A percentile compares a stretch with the other conserved stretches of the same genome.
Evolutionary conservation across 2,888 invertebrate genomes (phyloP).

Genomic region (Lathronympha strigana): DNA sequence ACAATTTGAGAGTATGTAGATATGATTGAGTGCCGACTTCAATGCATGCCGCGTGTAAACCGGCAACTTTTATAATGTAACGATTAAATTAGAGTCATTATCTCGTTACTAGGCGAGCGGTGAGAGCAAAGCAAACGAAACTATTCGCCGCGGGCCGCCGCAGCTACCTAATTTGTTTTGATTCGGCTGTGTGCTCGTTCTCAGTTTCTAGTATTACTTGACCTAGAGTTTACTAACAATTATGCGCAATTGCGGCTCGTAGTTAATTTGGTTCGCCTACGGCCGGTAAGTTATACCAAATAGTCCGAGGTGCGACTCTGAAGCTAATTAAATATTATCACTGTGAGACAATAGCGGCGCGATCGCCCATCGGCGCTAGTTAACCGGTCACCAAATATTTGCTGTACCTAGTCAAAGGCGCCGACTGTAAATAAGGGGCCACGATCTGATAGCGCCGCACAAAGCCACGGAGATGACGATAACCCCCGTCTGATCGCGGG

Average conservation of each 20-base stretch:
- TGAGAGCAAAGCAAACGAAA: slow-evolving; percentile 36
- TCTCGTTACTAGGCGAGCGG: slow-evolving; percentile 38
- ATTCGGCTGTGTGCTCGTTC: slow-evolving; percentile 1
- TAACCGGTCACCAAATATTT: slow-evolving; percentile 81
- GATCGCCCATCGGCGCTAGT: slow-evolving; percentile 77
- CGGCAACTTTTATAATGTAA: slow-evolving; percentile 41
- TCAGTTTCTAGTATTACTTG: background rate
- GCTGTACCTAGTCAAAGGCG: slow-evolving; percentile 73
- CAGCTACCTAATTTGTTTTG: slow-evolving; percentile 41
- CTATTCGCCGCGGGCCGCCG: slow-evolving; percentile 68
- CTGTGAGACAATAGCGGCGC: slow-evolving; percentile 74
- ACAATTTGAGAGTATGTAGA: slow-evolving; percentile 18
- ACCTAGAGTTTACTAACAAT: background rate
- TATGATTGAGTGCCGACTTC: slow-evolving; percentile 29
- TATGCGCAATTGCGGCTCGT: background rate
- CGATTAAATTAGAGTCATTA: slow-evolving; percentile 43
- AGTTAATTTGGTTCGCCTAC: background rate
- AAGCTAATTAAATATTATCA: slow-evolving; percentile 83
- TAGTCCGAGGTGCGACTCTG: slow-evolving; percentile 76
- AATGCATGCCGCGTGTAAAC: slow-evolving; percentile 35
- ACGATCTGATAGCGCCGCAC: slow-evolving; percentile 71
- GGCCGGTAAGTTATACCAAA: background rate
- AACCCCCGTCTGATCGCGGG: slow-evolving; percentile 64
- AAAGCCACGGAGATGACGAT: slow-evolving; percentile 73
- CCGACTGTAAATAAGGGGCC: slow-evolving; percentile 72